Conservation (phyloP, 2,888 invertebrate species). For the Pilophorus perplexus region DNA sequence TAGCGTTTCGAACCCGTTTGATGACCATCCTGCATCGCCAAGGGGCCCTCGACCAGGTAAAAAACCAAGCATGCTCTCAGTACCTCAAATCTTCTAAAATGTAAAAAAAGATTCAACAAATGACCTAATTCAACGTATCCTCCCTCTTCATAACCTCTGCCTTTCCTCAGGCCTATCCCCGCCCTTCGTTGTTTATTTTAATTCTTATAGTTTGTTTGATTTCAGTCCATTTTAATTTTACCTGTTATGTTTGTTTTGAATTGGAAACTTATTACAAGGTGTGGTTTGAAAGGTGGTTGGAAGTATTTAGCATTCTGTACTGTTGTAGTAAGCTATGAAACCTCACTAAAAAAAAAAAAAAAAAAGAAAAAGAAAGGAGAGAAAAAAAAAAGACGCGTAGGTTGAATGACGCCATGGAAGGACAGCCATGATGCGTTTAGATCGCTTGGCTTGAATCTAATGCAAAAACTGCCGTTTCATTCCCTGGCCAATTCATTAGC, state of each 20-base stretch:
- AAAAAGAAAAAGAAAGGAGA: too few species aligned
- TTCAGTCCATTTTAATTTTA: conserved; percentile 15
- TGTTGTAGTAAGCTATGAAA: too few species aligned
- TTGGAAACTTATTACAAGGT: too few species aligned
- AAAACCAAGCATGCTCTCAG: conserved; percentile 40
- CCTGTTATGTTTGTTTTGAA: conserved; percentile 5
- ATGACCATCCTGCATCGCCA: conserved; percentile 61
- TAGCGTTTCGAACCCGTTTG: conserved; percentile 83
- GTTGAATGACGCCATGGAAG: too few species aligned
- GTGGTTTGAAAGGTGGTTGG: background rate
- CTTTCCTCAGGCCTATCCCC: background rate
- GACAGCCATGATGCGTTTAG: too few species aligned
- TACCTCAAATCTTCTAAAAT: conserved; percentile 26
- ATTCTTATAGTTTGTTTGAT: background rate
- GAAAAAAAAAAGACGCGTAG: too few species aligned
- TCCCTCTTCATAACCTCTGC: background rate
- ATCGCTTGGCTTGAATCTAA: too few species aligned
- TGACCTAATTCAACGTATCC: too few species aligned
- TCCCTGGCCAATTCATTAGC: too few species aligned
- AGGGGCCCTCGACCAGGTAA: conserved; percentile 49
- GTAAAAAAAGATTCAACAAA: conserved; percentile 8
- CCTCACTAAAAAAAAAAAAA: too few species aligned
- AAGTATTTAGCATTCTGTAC: too few species aligned
- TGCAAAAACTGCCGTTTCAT: too few species aligned
- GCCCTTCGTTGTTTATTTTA: background rate